phyloP scores from a whole-genome alignment of 64 coral and sea anemone species.

The Platygyra sinensis region DNA sequence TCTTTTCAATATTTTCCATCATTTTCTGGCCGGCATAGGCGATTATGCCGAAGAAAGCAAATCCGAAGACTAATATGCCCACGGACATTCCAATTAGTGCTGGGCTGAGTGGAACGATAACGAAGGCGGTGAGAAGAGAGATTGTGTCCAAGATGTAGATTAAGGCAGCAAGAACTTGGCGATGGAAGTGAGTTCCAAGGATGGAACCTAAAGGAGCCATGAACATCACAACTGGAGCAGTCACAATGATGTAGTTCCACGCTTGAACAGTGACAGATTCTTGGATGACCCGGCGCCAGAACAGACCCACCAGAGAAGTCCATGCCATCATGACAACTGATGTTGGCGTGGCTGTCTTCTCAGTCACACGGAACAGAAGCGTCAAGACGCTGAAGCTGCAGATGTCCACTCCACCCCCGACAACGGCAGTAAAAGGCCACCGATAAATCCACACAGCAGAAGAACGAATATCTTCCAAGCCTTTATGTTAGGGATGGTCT shows the following conservation, averaged over 20 bases:
- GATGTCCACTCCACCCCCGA: conserved; percentile 47
- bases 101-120: conserved; percentile 23
- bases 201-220: conserved; percentile 63
- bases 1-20: too few species aligned
- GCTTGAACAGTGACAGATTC: conserved; percentile 17
- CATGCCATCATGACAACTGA: conserved; percentile 81
- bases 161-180: conserved; percentile 57
- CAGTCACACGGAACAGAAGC: conserved; percentile 73
- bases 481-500: conserved; percentile 71
- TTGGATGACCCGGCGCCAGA: conserved; percentile 64
- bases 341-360: conserved; percentile 79
- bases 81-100: conserved; percentile 39
- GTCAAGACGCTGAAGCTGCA: conserved; percentile 42
- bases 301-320: conserved; percentile 59
- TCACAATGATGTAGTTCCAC: conserved; percentile 57
- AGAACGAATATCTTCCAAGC: conserved; percentile 66
- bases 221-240: conserved; percentile 59
- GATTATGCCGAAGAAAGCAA: conserved; percentile 47
- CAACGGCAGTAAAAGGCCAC: conserved; percentile 65
- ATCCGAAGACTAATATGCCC: conserved; percentile 50
- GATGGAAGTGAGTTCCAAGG: conserved; percentile 74
- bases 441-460: conserved; percentile 48
- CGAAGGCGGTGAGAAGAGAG: conserved; percentile 48
- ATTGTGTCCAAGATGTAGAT: conserved; percentile 62
- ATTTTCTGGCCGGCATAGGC: conserved; percentile 10